Percentiles rank a stretch among this genome's conserved stretches.
Evolutionary conservation across 2,797 vertebrate species (phyloP).

Genomic region (Spondyliosoma cantharus): DNA sequence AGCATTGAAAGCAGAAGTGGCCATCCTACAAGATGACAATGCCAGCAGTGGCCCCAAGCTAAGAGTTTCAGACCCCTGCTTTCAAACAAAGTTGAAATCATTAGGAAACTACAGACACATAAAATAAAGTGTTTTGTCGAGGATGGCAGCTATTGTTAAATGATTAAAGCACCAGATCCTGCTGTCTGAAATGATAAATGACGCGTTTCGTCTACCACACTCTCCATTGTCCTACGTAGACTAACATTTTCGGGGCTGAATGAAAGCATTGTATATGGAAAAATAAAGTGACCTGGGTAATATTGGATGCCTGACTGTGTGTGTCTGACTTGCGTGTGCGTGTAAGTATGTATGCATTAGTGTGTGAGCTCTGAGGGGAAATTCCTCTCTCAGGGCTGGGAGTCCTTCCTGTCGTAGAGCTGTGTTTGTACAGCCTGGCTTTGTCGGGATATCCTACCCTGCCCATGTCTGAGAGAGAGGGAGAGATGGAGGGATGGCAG

Average conservation of each 20-base stretch:
- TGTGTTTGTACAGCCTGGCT: conserved; percentile 88
- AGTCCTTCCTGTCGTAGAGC: conserved; percentile 87
- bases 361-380: conserved; percentile 79
- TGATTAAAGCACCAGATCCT: conserved; percentile 39
- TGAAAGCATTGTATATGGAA: conserved; percentile 39
- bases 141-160: conserved; percentile 20
- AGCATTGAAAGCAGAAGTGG: too few species aligned
- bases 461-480: conserved; percentile 77
- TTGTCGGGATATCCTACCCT: conserved; percentile 88
- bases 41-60: too few species aligned
- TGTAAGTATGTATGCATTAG: conserved; percentile 52
- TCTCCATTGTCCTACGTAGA: conserved; percentile 19
- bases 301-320: conserved; percentile 42
- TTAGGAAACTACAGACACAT: background rate
- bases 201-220: conserved; percentile 23
- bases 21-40: too few species aligned
- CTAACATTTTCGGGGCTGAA: conserved; percentile 51
- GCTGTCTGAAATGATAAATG: conserved; percentile 56
- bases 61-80: too few species aligned
- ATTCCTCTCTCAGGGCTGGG: conserved; percentile 85
- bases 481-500: conserved; percentile 35
- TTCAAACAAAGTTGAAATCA: background rate
- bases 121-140: background rate
- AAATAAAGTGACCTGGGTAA: conserved; percentile 42
- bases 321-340: conserved; percentile 3